Base-by-base conservation (phyloP, 2,797 vertebrate genomes). In the Ara ararauna region DNA sequence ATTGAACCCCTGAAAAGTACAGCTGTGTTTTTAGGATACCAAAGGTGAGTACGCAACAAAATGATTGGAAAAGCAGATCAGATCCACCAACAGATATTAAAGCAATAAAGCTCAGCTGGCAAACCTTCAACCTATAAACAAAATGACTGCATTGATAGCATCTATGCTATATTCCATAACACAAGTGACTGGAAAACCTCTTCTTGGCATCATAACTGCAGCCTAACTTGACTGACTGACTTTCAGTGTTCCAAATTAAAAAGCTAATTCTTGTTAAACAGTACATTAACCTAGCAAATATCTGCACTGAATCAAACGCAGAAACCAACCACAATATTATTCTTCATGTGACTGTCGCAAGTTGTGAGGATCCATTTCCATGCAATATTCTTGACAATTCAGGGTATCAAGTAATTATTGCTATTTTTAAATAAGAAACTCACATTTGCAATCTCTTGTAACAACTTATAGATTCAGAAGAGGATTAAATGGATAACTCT, bases 1-100 rank as follows among this genome's bases (percentile, higher is more conserved):
- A 18, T 0, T 61, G 32, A 88, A 84, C 0, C 3, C 19, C 8
- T 0, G 0, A 66, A 73, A 90, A 86, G 26, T 1, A 11, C 48
- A 79, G 36, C 18, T 14, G 8, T 44, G 9, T 34, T 79, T 93
- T 80, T 56, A 50, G 53, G 9, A 16, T 71, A 83, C 34, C 44
- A 83, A 70, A 83, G 32, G 26, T 61, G 2, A 62, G 11, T 24
- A 58, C 0, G 1, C 26, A 90, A 68, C 27, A 62, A 7, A 85
- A 47, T 6, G 44, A 54, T 8, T 42, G 29, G 32, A 87, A 88
- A 90, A 79, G 23, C 21, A 75, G 29, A 85, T 54, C 36, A 95
- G 22, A 53, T n/a, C 3, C 29, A 86, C n/a, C 8, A 48, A 54
- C 8, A 74, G 62, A 42, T 54, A 83, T 48, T 42, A 68, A 68